These are phyloP conservation scores for Nesoenas mayeri DNA, from an alignment of 2,113 vertebrate genomes.

Conservation along the genomic window DNA sequence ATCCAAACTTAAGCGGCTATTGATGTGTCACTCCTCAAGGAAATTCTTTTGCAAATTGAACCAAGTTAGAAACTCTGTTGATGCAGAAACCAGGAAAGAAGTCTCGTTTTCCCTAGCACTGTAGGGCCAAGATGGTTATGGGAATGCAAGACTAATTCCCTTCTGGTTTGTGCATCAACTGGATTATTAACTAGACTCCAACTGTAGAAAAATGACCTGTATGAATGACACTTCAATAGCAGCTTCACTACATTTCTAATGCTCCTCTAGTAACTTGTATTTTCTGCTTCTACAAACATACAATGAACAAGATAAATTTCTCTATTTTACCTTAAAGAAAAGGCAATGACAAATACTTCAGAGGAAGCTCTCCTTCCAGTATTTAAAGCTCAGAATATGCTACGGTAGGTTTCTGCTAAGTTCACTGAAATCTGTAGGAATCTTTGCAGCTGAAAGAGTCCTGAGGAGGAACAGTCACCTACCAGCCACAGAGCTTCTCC, in stretches of 20 bases:
- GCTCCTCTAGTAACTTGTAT: neutral
- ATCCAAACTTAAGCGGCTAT: neutral
- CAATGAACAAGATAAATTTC: neutral
- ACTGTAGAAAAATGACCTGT: neutral
- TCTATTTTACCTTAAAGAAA: neutral
- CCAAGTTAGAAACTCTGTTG: neutral
- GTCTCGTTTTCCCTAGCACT: neutral
- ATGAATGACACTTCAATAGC: neutral
- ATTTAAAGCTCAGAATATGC: neutral
- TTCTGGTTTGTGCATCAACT: neutral
- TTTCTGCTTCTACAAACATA: neutral
- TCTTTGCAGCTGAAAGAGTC: neutral
- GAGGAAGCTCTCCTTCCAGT: neutral
- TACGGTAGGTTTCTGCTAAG: neutral
- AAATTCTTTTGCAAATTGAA: neutral
- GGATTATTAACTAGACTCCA: neutral
- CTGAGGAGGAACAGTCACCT: neutral
- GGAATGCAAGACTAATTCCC: neutral
- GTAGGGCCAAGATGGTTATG: neutral
- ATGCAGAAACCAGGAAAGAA: neutral
- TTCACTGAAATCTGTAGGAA: neutral
- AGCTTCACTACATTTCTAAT: neutral
- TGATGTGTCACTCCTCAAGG: neutral
- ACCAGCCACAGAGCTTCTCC: neutral
- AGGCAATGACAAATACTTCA: neutral